These are phyloP conservation scores for Theocolax elegans DNA, from an alignment of 1,140 invertebrate genomes.

Conservation along the genomic window DNA sequence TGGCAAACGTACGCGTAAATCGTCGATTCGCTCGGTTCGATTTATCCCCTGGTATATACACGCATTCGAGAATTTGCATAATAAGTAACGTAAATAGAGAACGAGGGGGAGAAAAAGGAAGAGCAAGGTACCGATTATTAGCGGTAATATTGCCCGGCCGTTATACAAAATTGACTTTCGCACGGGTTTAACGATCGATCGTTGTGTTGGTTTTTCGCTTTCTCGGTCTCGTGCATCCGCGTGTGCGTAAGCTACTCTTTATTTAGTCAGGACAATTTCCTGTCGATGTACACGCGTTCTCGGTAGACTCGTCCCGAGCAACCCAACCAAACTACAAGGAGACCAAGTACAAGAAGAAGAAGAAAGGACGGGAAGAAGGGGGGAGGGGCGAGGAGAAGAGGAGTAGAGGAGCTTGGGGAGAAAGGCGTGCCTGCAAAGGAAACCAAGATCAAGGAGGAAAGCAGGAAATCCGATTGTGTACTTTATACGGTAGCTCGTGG, in stretches of 20 bases:
- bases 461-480: conserved; percentile 44
- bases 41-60: neutral
- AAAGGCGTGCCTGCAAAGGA: neutral
- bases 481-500: conserved; percentile 41
- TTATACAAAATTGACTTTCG: conserved; percentile 37
- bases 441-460: neutral
- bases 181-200: conserved; percentile 32
- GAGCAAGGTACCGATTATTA: conserved; percentile 30
- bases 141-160: conserved; percentile 24
- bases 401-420: neutral
- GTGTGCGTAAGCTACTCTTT: conserved; percentile 13
- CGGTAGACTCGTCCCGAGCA: too few relatives aligned
- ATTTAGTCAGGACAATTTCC: conserved; percentile 35
- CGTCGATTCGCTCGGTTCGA: conserved; percentile 13
- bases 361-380: neutral
- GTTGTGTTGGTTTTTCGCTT: neutral
- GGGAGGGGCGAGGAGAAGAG: neutral
- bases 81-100: conserved; percentile 35
- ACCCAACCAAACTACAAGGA: too few relatives aligned
- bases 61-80: conserved; percentile 33
- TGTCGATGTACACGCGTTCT: neutral
- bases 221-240: neutral
- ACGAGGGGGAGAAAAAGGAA: conserved; percentile 4
- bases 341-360: neutral
- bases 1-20: conserved; percentile 19